Percentiles rank a stretch among this genome's conserved stretches.
phyloP scores from a whole-genome alignment of 2,797 vertebrate genomes.

The Acrossocheilus fasciatus region DNA sequence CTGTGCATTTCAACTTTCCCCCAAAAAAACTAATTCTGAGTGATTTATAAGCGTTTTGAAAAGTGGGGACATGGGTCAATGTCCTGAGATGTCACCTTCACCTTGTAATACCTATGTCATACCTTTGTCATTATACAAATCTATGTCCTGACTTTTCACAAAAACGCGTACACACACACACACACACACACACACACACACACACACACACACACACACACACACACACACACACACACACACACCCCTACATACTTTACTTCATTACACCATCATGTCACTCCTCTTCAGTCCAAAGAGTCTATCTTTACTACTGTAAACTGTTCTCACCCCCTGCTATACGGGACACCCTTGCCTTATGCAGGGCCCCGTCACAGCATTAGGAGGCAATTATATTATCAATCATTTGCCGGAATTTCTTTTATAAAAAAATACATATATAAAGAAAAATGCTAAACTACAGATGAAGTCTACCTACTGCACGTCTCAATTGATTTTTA shows the following conservation, averaged over 20 bases:
- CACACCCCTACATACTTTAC: neutral
- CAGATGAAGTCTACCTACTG: too few species aligned
- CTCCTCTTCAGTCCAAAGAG: conserved; percentile 25
- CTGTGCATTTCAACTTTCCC: too few species aligned
- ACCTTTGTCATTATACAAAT: too few species aligned
- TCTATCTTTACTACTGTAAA: conserved; percentile 12
- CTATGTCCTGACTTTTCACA: too few species aligned
- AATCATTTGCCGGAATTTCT: neutral
- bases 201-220: neutral
- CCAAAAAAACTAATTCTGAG: too few species aligned
- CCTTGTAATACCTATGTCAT: too few species aligned
- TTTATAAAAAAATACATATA: too few species aligned
- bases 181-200: neutral
- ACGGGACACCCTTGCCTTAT: neutral
- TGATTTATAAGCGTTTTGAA: too few species aligned
- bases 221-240: neutral
- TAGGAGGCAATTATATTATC: neutral
- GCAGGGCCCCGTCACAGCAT: neutral
- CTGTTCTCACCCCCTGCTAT: neutral
- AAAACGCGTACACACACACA: neutral
- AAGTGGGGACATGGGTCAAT: too few species aligned
- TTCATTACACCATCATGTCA: conserved; percentile 17
- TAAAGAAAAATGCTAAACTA: neutral
- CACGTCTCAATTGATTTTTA: too few species aligned
- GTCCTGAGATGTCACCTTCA: too few species aligned